phyloP scores from a whole-genome alignment of 2,797 vertebrate species.

The Pelodytes ibericus region DNA sequence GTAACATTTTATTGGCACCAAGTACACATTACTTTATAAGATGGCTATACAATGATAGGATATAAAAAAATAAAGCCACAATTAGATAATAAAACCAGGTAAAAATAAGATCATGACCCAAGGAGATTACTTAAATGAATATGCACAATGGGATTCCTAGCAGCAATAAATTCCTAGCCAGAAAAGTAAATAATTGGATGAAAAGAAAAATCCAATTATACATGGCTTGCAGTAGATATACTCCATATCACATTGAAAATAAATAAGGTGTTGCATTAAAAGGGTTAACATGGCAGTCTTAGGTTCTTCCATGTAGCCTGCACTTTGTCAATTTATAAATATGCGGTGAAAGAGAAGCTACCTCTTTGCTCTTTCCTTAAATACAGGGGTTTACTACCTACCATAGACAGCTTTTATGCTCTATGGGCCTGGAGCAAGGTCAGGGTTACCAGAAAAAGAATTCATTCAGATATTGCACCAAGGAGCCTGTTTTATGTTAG shows the following conservation, averaged over 20 bases:
- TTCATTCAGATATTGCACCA: conserved; percentile 52
- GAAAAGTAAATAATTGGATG: background rate
- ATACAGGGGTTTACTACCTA: conserved; percentile 42
- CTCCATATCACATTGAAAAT: background rate
- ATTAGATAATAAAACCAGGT: background rate
- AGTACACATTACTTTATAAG: background rate
- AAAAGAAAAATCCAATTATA: background rate
- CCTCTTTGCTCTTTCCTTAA: conserved; percentile 2
- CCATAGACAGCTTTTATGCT: conserved; percentile 12
- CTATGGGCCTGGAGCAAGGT: conserved; percentile 48
- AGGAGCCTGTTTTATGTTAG: conserved; percentile 50
- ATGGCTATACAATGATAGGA: background rate
- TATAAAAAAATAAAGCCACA: background rate
- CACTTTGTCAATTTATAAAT: background rate
- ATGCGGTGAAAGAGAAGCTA: background rate
- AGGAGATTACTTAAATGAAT: background rate
- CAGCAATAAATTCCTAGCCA: background rate
- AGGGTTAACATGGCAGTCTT: background rate
- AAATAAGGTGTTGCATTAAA: background rate
- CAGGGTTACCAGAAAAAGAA: conserved; percentile 47
- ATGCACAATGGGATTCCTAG: background rate
- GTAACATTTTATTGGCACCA: background rate
- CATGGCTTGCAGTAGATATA: background rate
- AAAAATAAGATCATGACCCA: background rate
- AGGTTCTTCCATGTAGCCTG: background rate